A percentile compares a stretch with the other conserved stretches of the same genome.
These are phyloP conservation scores for Gortyna flavago DNA, from an alignment of 2,888 invertebrate species.

Conservation along the genomic window DNA sequence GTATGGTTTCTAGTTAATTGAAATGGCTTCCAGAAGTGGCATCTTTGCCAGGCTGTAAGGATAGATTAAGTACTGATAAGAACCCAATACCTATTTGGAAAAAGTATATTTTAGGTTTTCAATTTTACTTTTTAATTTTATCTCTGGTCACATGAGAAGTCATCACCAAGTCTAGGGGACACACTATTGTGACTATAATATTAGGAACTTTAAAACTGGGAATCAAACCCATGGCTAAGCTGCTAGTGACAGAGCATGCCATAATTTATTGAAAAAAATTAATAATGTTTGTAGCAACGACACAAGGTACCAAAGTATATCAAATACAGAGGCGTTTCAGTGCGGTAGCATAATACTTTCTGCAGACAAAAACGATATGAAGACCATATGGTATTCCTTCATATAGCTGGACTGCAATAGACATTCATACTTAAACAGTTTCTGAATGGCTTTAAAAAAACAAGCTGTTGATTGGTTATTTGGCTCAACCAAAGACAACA, in stretches of 20 bases:
- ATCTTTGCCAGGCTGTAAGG: background rate
- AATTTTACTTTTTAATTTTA: background rate
- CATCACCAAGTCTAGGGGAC: background rate
- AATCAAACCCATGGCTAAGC: background rate
- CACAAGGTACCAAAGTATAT: slow-evolving; percentile 77
- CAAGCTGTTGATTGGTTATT: too few species aligned
- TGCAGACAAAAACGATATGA: slow-evolving; percentile 89
- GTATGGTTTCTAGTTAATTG: background rate
- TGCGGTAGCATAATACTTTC: slow-evolving; percentile 80
- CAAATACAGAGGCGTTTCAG: slow-evolving; percentile 70
- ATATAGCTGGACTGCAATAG: slow-evolving; percentile 88
- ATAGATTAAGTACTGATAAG: background rate
- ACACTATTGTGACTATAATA: background rate
- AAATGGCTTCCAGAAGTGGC: background rate
- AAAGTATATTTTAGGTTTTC: background rate
- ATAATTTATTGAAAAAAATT: background rate
- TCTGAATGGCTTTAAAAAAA: background rate
- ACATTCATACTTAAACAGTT: background rate
- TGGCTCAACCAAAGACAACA: background rate
- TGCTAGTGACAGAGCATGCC: background rate
- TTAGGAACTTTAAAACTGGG: background rate
- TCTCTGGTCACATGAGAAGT: background rate
- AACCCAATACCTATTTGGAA: background rate
- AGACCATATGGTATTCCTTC: slow-evolving; percentile 78
- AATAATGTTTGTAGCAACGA: slow-evolving; percentile 79